Evolutionary conservation across 2,113 vertebrate species (phyloP).

Genomic region (Gambusia affinis): DNA sequence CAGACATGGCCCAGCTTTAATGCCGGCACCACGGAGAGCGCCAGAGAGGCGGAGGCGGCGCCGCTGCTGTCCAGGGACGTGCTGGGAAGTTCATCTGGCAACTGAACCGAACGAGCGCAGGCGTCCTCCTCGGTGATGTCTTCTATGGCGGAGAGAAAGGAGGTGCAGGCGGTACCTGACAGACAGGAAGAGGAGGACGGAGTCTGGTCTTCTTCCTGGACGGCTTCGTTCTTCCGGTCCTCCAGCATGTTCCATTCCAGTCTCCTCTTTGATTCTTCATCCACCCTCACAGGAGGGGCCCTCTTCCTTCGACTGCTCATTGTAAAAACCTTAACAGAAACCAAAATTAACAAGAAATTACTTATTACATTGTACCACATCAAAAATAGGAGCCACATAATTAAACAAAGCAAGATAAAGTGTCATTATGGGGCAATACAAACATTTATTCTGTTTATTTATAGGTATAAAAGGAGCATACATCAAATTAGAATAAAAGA

Average conservation of each 20-base stretch:
- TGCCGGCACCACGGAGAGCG: slow-evolving; percentile 75
- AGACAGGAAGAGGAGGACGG: slow-evolving; percentile 70
- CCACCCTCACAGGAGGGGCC: slow-evolving; percentile 86
- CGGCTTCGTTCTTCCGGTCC: slow-evolving; percentile 79
- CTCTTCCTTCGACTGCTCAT: slow-evolving; percentile 94
- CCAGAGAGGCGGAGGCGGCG: slow-evolving; percentile 68
- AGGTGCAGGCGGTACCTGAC: background rate
- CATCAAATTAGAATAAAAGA: too few relatives aligned
- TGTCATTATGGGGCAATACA: too few relatives aligned
- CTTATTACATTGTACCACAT: too few relatives aligned
- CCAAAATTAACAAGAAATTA: too few relatives aligned
- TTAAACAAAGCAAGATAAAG: too few relatives aligned
- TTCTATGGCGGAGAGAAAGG: slow-evolving; percentile 27
- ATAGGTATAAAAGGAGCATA: too few relatives aligned
- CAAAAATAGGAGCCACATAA: too few relatives aligned
- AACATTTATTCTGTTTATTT: too few relatives aligned
- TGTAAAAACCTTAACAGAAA: slow-evolving; percentile 29
- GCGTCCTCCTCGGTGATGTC: slow-evolving; percentile 63
- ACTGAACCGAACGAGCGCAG: background rate
- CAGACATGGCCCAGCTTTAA: slow-evolving; percentile 74
- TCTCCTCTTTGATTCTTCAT: slow-evolving; percentile 86
- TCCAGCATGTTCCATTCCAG: slow-evolving; percentile 95
- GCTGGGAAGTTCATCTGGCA: slow-evolving; percentile 67
- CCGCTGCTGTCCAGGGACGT: slow-evolving; percentile 53
- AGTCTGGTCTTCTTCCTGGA: slow-evolving; percentile 45